phyloP scores from a whole-genome alignment of 2,888 invertebrate genomes.

The Cotesia congregata region DNA sequence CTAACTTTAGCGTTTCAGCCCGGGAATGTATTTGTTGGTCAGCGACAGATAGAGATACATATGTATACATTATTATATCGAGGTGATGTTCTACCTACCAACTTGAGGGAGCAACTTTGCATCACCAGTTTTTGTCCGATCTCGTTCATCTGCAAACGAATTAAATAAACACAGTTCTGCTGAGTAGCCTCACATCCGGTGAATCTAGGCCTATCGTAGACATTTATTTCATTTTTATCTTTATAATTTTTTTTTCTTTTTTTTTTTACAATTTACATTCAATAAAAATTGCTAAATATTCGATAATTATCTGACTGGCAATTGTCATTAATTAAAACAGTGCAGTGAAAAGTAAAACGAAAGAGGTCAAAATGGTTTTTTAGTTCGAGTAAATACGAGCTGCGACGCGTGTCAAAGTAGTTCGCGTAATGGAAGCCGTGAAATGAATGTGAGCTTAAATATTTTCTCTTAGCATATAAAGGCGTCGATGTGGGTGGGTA shows the following conservation, averaged over 20 bases:
- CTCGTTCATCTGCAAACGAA: slow-evolving; percentile 29
- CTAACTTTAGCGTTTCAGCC: slow-evolving; percentile 68
- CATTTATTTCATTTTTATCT: background rate
- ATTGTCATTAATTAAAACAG: background rate
- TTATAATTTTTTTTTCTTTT: background rate
- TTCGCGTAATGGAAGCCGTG: background rate
- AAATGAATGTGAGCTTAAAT: background rate
- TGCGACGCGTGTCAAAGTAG: background rate
- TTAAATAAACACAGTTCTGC: slow-evolving; percentile 46
- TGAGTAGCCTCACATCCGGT: slow-evolving; percentile 54
- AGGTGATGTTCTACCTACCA: slow-evolving; percentile 27
- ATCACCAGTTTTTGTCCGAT: slow-evolving; percentile 23
- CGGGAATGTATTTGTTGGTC: slow-evolving; percentile 47
- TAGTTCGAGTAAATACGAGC: background rate
- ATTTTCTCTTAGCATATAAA: background rate
- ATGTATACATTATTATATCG: slow-evolving; percentile 6
- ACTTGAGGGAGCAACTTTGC: slow-evolving; percentile 17
- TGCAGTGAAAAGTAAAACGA: background rate
- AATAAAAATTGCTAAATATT: background rate
- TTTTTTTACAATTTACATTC: too few species aligned
- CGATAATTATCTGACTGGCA: background rate
- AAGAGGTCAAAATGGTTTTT: background rate
- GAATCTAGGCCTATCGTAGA: slow-evolving; percentile 5
- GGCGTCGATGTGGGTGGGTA: background rate
- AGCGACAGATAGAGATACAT: slow-evolving; percentile 21